Percentiles rank a stretch among this genome's conserved stretches.
These are phyloP conservation scores for Drosophila engyochracea DNA, from an alignment of 2,888 invertebrate species.

Conservation along the genomic window DNA sequence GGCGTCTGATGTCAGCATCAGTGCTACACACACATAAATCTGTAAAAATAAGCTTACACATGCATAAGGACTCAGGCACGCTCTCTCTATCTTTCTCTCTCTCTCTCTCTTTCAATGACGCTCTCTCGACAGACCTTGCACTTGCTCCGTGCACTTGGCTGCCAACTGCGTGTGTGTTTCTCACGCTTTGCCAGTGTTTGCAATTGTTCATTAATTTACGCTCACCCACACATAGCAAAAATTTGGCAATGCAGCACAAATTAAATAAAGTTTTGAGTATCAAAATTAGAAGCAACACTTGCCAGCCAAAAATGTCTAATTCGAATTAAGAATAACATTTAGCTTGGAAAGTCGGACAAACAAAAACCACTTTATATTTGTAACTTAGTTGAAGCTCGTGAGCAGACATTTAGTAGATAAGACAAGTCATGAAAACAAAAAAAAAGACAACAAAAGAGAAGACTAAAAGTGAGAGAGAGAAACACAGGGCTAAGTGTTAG, in stretches of 20 bases:
- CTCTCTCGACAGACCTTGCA: constrained; percentile 65
- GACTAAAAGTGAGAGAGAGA: constrained; percentile 20
- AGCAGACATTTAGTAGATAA: constrained; percentile 49
- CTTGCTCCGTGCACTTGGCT: constrained; percentile 53
- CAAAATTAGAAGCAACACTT: constrained; percentile 19
- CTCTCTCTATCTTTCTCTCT: constrained; percentile 13
- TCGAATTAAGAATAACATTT: constrained; percentile 40
- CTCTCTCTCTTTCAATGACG: constrained; percentile 8
- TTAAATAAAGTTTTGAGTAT: constrained; percentile 34
- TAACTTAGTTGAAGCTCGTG: constrained; percentile 37
- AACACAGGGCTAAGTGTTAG: constrained; percentile 24
- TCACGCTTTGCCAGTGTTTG: constrained; percentile 41
- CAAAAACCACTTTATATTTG: constrained; percentile 8
- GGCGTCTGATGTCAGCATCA: constrained; percentile 43
- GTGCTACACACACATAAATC: constrained; percentile 20
- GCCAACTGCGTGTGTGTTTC: constrained; percentile 39
- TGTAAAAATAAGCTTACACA: constrained; percentile 7
- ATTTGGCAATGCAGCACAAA: constrained; percentile 40
- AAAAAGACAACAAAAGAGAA: constrained; percentile 1
- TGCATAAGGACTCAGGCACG: constrained; percentile 51
- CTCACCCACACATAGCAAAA: constrained; percentile 24
- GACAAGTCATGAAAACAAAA: constrained; percentile 33
- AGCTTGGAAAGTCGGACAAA: constrained; percentile 30
- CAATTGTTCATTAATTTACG: constrained; percentile 57
- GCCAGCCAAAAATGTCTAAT: constrained; percentile 18